These are phyloP conservation scores for Ceriagrion tenellum DNA, from an alignment of 2,888 invertebrate genomes.

Conservation along the genomic window DNA sequence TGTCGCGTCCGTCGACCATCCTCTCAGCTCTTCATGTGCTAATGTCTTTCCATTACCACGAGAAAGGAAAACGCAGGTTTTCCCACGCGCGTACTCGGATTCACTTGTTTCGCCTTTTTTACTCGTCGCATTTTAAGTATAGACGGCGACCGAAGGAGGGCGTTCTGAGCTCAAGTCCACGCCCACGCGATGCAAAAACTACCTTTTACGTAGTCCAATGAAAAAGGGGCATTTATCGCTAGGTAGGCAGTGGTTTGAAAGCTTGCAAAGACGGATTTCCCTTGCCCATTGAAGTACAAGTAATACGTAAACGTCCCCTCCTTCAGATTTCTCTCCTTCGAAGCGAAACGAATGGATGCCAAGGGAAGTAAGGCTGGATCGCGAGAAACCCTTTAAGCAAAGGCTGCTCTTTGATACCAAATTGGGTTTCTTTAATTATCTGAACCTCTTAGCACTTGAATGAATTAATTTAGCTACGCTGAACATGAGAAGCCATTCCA, in stretches of 20 bases:
- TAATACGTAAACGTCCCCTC: not conserved
- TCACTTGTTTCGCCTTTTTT: not conserved
- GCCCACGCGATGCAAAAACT: constrained; percentile 29
- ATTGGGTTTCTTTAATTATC: constrained; percentile 11
- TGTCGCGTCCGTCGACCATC: not conserved
- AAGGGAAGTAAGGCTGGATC: not conserved
- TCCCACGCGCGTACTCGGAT: not conserved
- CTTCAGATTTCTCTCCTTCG: constrained; percentile 4
- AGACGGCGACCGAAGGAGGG: not conserved
- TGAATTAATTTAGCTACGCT: not conserved
- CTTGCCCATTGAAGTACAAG: not conserved
- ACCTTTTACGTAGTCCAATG: constrained; percentile 32
- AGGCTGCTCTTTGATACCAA: not conserved
- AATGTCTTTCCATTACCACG: not conserved
- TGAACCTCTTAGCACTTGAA: not conserved
- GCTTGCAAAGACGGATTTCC: not conserved
- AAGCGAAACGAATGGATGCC: constrained; percentile 10
- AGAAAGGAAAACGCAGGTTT: constrained; percentile 26
- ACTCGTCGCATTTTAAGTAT: not conserved
- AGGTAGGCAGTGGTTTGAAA: not conserved
- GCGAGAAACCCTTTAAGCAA: not conserved
- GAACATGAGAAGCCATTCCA: not conserved
- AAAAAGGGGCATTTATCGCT: not conserved
- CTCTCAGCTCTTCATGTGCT: not conserved
- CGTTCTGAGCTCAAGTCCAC: not conserved